phyloP scores from a whole-genome alignment of 2,888 invertebrate genomes.

The Spodoptera littoralis region DNA sequence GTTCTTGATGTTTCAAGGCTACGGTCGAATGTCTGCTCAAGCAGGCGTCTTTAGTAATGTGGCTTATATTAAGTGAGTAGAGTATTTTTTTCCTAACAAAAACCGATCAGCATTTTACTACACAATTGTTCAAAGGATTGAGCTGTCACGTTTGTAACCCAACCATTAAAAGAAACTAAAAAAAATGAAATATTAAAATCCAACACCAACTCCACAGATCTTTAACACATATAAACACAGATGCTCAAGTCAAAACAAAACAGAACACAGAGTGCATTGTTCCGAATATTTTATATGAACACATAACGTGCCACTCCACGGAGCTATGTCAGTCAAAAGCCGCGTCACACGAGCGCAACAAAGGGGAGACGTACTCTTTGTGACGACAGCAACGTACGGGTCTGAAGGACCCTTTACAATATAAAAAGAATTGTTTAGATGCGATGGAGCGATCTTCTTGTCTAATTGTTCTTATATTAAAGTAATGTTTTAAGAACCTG shows the following conservation, averaged over 20 bases:
- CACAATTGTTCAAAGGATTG: too few relatives aligned
- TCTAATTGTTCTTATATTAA: constrained; percentile 46
- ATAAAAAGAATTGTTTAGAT: constrained; percentile 57
- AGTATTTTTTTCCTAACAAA: too few relatives aligned
- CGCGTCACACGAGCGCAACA: constrained; percentile 49
- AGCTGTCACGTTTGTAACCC: not conserved
- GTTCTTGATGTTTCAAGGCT: not conserved
- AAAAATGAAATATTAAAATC: not conserved
- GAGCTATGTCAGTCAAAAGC: constrained; percentile 58
- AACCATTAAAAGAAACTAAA: not conserved
- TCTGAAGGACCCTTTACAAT: constrained; percentile 49
- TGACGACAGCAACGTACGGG: constrained; percentile 34
- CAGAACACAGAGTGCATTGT: constrained; percentile 48
- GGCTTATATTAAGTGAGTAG: too few relatives aligned
- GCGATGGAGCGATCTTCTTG: constrained; percentile 40
- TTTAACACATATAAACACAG: constrained; percentile 19
- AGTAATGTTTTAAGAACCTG: constrained; percentile 20
- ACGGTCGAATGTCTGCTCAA: too few relatives aligned
- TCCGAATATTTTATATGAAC: constrained; percentile 51
- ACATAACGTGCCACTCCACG: constrained; percentile 53
- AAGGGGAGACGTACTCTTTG: constrained; percentile 47
- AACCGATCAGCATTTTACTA: too few relatives aligned
- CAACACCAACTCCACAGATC: constrained; percentile 1
- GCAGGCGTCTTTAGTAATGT: too few relatives aligned
- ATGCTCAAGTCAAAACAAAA: constrained; percentile 32